phyloP scores from a whole-genome alignment of 1,140 invertebrate genomes.

The Lordiphosa collinella region DNA sequence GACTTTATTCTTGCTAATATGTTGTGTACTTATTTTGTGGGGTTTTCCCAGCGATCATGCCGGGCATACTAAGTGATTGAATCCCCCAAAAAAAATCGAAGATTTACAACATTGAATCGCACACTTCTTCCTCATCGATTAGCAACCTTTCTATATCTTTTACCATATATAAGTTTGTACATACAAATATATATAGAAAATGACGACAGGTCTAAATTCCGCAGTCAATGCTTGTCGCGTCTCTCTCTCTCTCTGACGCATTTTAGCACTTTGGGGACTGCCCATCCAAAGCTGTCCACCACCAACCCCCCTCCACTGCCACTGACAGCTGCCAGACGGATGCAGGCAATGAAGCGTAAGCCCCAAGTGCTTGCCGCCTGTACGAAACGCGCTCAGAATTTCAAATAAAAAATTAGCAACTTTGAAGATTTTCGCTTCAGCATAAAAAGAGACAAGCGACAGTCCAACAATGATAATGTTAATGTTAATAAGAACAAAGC shows the following conservation, averaged over 20 bases:
- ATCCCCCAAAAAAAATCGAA: too few species aligned
- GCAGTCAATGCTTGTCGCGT: slow-evolving; percentile 42
- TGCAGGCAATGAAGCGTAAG: slow-evolving; percentile 55
- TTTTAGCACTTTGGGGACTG: slow-evolving; percentile 48
- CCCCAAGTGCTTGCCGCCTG: slow-evolving; percentile 20
- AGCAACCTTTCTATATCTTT: slow-evolving; percentile 12
- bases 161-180: slow-evolving; percentile 16
- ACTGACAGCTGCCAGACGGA: slow-evolving; percentile 46
- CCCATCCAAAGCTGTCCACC: too few species aligned
- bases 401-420: slow-evolving; percentile 35
- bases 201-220: slow-evolving; percentile 52
- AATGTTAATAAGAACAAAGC: slow-evolving; percentile 60
- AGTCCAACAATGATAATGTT: slow-evolving; percentile 47
- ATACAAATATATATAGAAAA: slow-evolving; percentile 41
- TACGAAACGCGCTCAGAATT: slow-evolving; percentile 39
- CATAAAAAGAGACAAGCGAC: slow-evolving; percentile 21
- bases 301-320: too few species aligned
- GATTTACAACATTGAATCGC: too few species aligned
- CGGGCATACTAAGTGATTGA: too few species aligned
- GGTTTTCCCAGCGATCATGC: too few species aligned
- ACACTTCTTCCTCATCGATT: slow-evolving; percentile 39
- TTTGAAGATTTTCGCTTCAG: slow-evolving; percentile 5
- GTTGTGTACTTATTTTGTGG: too few species aligned
- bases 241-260: slow-evolving; percentile 33
- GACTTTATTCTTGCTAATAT: too few species aligned